Conservation (phyloP, 1,140 invertebrate species). For the Sinonovacula constricta region DNA sequence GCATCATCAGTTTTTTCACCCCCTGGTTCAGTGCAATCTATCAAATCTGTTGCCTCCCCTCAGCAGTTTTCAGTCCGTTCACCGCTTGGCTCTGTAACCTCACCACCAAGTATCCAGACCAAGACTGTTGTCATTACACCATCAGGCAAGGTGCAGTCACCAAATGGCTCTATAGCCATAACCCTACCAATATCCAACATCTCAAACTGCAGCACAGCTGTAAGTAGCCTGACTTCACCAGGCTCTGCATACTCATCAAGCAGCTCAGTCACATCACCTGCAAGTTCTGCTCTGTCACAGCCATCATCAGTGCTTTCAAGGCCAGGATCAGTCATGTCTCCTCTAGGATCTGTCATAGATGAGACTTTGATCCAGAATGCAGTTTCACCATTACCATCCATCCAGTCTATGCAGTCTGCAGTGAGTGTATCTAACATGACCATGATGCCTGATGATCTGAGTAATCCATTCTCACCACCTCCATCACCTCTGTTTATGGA, state of each 20-base stretch:
- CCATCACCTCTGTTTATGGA: slow-evolving; percentile 64
- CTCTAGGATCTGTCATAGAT: slow-evolving; percentile 44
- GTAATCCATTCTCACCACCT: slow-evolving; percentile 58
- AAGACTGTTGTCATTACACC: slow-evolving; percentile 24
- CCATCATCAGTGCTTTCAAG: slow-evolving; percentile 23
- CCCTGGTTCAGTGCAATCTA: slow-evolving; percentile 26
- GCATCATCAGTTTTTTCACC: slow-evolving; percentile 34
- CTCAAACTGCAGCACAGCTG: background rate
- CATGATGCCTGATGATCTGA: slow-evolving; percentile 65
- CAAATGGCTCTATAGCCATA: slow-evolving; percentile 6
- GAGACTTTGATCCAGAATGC: slow-evolving; percentile 37
- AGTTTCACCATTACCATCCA: slow-evolving; percentile 46
- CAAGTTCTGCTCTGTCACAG: background rate
- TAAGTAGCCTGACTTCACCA: slow-evolving; percentile 22
- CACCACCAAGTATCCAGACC: slow-evolving; percentile 13
- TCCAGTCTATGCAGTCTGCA: slow-evolving; percentile 56
- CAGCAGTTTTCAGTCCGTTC: slow-evolving; percentile 37
- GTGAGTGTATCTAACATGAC: slow-evolving; percentile 62
- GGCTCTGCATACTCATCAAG: slow-evolving; percentile 17
- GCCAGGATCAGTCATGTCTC: slow-evolving; percentile 38
- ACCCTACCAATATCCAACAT: background rate
- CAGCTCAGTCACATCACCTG: slow-evolving; percentile 23
- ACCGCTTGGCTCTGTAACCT: slow-evolving; percentile 33
- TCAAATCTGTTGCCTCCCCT: slow-evolving; percentile 21
- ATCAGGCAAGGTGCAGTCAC: slow-evolving; percentile 13